These are phyloP conservation scores for Chunga burmeisteri DNA, from an alignment of 2,113 vertebrate species.

Conservation along the genomic window DNA sequence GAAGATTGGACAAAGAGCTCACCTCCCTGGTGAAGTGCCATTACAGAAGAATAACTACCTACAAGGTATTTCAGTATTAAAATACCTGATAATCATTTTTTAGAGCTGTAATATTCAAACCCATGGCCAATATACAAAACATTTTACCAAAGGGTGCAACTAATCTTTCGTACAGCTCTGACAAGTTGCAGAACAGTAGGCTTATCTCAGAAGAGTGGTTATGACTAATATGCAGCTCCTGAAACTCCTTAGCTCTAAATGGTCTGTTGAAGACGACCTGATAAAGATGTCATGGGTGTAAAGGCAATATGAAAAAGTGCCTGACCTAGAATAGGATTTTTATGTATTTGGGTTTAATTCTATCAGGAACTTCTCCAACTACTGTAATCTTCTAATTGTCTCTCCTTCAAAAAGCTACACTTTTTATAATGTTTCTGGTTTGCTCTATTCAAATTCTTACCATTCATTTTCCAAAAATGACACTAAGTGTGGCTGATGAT, in stretches of 20 bases:
- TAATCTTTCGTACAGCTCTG: slow-evolving; percentile 73
- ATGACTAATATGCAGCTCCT: slow-evolving; percentile 72
- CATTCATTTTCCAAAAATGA: neutral
- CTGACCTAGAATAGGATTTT: slow-evolving; percentile 78
- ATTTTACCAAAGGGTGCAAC: slow-evolving; percentile 64
- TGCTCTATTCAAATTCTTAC: neutral
- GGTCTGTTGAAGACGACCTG: slow-evolving; percentile 68
- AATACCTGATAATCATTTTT: slow-evolving; percentile 70
- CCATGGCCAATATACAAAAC: slow-evolving; percentile 67
- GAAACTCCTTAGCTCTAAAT: slow-evolving; percentile 75
- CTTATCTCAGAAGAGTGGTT: slow-evolving; percentile 73
- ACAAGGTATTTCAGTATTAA: slow-evolving; percentile 50
- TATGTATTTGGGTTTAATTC: slow-evolving; percentile 73
- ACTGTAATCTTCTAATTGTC: slow-evolving; percentile 58
- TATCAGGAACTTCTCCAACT: slow-evolving; percentile 50
- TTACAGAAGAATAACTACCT: slow-evolving; percentile 41
- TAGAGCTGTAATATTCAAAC: slow-evolving; percentile 54
- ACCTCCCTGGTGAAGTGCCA: slow-evolving; percentile 24
- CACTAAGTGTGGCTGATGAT: neutral
- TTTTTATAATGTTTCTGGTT: neutral
- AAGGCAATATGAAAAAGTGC: neutral
- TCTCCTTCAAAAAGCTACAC: neutral
- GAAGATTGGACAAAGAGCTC: slow-evolving; percentile 45
- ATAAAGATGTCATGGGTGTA: slow-evolving; percentile 66
- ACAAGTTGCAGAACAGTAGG: slow-evolving; percentile 71